Base-by-base conservation (phyloP, 2,888 invertebrate species). In the Carabus problematicus region DNA sequence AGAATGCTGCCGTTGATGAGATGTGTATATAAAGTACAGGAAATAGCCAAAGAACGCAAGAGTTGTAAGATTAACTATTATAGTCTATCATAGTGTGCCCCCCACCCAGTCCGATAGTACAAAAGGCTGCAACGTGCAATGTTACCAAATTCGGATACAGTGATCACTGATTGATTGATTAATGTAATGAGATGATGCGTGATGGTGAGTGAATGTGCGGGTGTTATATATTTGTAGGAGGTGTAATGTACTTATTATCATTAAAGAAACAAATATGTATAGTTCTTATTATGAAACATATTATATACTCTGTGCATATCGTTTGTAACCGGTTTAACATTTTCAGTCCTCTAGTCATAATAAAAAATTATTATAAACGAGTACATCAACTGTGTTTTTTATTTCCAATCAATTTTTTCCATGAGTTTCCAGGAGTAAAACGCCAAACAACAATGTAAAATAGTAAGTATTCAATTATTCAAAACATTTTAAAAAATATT, bases 301-400 rank as follows among this genome's bases (percentile, higher is more conserved):
- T 79, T 80, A 81, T 47, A 52, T 81, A 82, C 80, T 80, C 80
- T 81, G 79, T 79, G 82, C 82, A 83, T 82, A 82, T 83, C 82
- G 81, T 87, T 87, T 88, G 85, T 87, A 87, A 86, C 81, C 86
- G 85, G 80, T 81, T 77, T 75, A 29, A 79, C 76, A 80, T 85
- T 86, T 83, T 82, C 85, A 86, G 84, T 86, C 87, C 86, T 88
- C 88, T 88, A 88, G 88, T 88, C 88, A 88, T 85, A 87, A 87
- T 87, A 52, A 87, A n/a, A 87, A 86, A 80, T 75, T 76, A 76
- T 77, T 77, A 61, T 62, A 62, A 67, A 66, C 40, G 56, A 64
- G 18, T 3, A 16, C 3, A 54, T 3, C 3, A 54, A 54, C 8
- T 54, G 54, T 16, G 54, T 54, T 54, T 12, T 49, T 54, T 54